Base-by-base conservation (phyloP, 2,797 vertebrate species). In the Catamblyrhynchus diadema region DNA sequence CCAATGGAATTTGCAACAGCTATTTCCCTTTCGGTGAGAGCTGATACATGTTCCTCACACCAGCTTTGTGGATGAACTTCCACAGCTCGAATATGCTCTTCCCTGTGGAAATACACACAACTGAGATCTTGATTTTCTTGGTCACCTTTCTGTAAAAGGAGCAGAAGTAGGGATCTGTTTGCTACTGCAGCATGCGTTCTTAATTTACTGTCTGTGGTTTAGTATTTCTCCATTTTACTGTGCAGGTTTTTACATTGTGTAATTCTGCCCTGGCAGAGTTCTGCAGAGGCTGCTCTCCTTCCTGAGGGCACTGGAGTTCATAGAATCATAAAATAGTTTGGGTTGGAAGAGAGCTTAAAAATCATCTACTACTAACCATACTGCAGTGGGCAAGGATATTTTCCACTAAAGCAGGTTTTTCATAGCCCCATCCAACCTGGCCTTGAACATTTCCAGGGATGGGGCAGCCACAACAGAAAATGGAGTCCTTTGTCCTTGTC, bases 401-500 rank as follows among this genome's bases (percentile, higher is more conserved):
- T 82, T 62, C 24, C 71, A 56, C 28, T 50, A 19, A 21, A 75
- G 32, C 3, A 39, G 8, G 8, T 37, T 70, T 14, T 42, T 30
- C 57, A 56, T 21, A 44, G 23, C 20, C 5, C 27, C 16, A 6
- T 18, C 15, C 23, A 21, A 14, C 20, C n/a, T 51, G 8, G 12
- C 20, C 24, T 77, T 64, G 20, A 50, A 39, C 10, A 14, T 8
- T 64, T 44, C 17, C n/a, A 70, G 37, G 44, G 17, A 25, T 16
- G 18, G 50, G 6, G 3, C 50, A 51, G 32, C 14, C 14, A 64
- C 28, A 33, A 23, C 6, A 77, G 7, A 45, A 70, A 64, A 39
- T 16, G 6, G 6, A 66, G 6, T 8, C 28, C 21, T 37, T 59
- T 57, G 17, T 19, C 12, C 25, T 35, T 77, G 3, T 44, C 0